Evolutionary conservation across 2,113 vertebrate genomes (phyloP), one percentile per base, ranked within the genome.

Genomic region (Nestor notabilis): DNA sequence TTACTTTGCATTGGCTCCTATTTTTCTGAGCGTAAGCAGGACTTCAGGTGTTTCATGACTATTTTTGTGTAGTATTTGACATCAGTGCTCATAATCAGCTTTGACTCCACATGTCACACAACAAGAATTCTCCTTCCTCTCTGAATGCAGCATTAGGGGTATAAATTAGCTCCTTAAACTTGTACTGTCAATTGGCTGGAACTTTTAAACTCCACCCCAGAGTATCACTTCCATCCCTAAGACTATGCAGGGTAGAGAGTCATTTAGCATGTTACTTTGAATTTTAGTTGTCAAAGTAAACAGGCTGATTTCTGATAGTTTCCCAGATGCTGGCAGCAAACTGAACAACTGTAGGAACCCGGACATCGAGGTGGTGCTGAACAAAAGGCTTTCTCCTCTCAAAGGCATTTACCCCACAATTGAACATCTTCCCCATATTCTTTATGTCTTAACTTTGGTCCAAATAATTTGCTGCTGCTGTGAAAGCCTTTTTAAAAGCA

Each of bases 211-310:
- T 16, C 46, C 15, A 13, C 43, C 37, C 66, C 27, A 31, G 64
- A 71, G 52, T 60, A 11, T 89, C 55, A 10, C 35, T 85, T 46
- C 17, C 20, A 17, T 84, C 17, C 5, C 68, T 70, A 5, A 47
- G 43, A 47, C 75, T 56, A 14, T 3, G 3, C 0, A 0, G 49
- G 25, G 39, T 7, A 74, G 60, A 17, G 35, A 66, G n/a, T 53
- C 5, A 13, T 65, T 91, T 33, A 23, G 35, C 9, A 3, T 37
- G 75, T 68, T 74, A 47, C 49, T 89, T 83, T 56, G 77, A 35
- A 35, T 89, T 86, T 44, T n/a, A 53, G 68, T 83, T 83, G 72
- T 93, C 76, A 71, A 11, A 82, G 82, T 76, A 61, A 94, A 68
- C 66, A n/a, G 53, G 27, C 0, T 0, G 43, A 35, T 82, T 93